Conservation (phyloP, 1,140 invertebrate genomes). For the Drosophila ficusphila region DNA sequence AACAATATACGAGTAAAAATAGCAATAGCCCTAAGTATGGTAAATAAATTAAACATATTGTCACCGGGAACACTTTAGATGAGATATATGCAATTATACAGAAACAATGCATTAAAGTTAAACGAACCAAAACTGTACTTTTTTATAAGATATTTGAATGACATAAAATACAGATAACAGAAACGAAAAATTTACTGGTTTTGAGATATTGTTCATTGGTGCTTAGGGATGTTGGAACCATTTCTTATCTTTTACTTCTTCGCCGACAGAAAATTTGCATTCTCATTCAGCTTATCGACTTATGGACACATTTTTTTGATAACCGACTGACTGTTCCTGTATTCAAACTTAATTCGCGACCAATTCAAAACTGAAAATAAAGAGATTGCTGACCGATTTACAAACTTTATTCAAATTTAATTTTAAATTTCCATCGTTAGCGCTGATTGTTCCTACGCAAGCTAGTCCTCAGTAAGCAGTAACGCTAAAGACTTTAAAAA, state of each 20-base stretch:
- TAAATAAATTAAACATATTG: constrained; percentile 40
- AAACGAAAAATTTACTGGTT: constrained; percentile 12
- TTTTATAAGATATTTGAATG: constrained; percentile 80
- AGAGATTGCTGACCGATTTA: no score
- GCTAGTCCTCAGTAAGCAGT: no score
- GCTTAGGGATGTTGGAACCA: background rate
- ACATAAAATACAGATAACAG: constrained; percentile 58
- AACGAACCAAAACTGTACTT: constrained; percentile 76
- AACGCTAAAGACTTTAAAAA: no score
- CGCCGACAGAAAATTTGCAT: background rate
- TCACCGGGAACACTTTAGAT: constrained; percentile 67
- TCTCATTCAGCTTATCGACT: background rate
- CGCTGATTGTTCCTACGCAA: no score
- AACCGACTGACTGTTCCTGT: no score
- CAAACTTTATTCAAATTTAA: no score
- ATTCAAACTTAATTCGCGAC: no score
- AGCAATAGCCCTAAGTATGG: constrained; percentile 49
- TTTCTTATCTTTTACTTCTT: background rate
- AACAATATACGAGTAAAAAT: constrained; percentile 32
- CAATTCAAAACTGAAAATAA: no score
- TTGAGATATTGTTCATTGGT: background rate
- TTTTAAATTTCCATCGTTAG: no score
- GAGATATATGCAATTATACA: constrained; percentile 64
- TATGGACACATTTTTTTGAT: background rate
- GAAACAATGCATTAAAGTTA: constrained; percentile 57